phyloP scores from a whole-genome alignment of 2,888 invertebrate genomes.

The Lacanobia wlatinum region DNA sequence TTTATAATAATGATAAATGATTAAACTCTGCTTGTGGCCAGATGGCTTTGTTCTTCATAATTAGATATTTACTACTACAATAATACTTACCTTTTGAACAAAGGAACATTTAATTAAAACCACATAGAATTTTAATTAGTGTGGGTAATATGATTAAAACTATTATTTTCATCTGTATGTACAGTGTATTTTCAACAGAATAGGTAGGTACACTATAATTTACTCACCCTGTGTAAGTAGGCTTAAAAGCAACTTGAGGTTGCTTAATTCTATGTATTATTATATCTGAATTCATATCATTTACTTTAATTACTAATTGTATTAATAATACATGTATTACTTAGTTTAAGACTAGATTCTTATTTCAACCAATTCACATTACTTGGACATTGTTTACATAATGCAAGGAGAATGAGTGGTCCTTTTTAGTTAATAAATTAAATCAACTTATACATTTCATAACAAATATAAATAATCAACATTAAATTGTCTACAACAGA shows the following conservation, averaged over 20 bases:
- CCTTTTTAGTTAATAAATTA: constrained; percentile 22
- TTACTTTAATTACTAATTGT: constrained; percentile 54
- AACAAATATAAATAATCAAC: constrained; percentile 56
- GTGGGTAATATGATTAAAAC: constrained; percentile 48
- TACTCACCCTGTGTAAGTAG: constrained; percentile 68
- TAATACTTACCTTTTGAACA: constrained; percentile 34
- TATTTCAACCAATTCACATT: constrained; percentile 54
- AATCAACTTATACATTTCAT: constrained; percentile 23
- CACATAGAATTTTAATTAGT: constrained; percentile 1
- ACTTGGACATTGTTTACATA: constrained; percentile 42
- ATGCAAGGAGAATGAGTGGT: constrained; percentile 43
- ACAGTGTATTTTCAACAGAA: constrained; percentile 58
- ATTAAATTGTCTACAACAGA: constrained; percentile 38
- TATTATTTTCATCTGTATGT: constrained; percentile 59
- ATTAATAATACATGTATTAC: constrained; percentile 54
- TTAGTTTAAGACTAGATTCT: constrained; percentile 60
- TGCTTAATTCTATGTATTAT: constrained; percentile 51
- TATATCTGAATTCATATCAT: constrained; percentile 66
- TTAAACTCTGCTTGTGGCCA: constrained; percentile 14
- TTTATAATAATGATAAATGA: background rate
- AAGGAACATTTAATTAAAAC: constrained; percentile 8
- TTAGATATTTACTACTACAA: constrained; percentile 4
- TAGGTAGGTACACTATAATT: constrained; percentile 59
- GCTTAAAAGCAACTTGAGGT: constrained; percentile 56
- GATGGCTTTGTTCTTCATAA: constrained; percentile 6